Evolutionary conservation across 2,888 invertebrate genomes (phyloP), one percentile per base, ranked within the genome.

Genomic region (Drosophila longiperda): DNA sequence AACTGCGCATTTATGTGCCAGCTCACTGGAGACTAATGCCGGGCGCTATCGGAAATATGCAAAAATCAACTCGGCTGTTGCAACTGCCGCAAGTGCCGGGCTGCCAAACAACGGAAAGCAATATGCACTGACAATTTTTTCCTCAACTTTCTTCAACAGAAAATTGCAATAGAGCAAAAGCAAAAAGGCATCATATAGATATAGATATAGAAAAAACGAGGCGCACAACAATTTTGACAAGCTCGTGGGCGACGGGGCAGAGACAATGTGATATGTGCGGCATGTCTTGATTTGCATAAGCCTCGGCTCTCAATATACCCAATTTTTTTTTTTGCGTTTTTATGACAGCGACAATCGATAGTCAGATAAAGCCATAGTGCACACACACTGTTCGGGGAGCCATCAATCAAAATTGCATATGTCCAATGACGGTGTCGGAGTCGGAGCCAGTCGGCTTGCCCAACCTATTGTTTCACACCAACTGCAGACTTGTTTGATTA

Each of bases 251-350:
- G 15, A 17, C 4, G 26, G n/a, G 29, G 12, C 29, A 4, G 55
- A 68, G 73, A 72, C 73, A 82, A 77, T 75, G 83, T 72, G 74
- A 75, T 82, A 75, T 78, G 81, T 77, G 86, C 73, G 75, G 86
- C 74, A 79, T 87, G 85, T 89, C 89, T 87, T 87, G 87, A 89
- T 87, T 87, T 87, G 87, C 89, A 87, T 87, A 89, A 87, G 87
- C 85, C 72, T 59, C 69, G 68, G 52, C 70, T 71, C 59, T 69
- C 61, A 55, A 73, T 63, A 66, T 34, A 9, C 55, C 9, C 12
- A 4, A 17, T 11, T 12, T 11, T 15, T 48, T 57, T 53, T 74
- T 81, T 87, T 66, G 54, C 65, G 72, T 64, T 87, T 89, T 89
- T 87, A 83, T 87, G 89, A 82, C 84, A 82, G 80, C 69, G 87